Evolutionary conservation across 2,113 vertebrate genomes (phyloP), one percentile per base, ranked within the genome.

Genomic region (Corythaeola cristata): DNA sequence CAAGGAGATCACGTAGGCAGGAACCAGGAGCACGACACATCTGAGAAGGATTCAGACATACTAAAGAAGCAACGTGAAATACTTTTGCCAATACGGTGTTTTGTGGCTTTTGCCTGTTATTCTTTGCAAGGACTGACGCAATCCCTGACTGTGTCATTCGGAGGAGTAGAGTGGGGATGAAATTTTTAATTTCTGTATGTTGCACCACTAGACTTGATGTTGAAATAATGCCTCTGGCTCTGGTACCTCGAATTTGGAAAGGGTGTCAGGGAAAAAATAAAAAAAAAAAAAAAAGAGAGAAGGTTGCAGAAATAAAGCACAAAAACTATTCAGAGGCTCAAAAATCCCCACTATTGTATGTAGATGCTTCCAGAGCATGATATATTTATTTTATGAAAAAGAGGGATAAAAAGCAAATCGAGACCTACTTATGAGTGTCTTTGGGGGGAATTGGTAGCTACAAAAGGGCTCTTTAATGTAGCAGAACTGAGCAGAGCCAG

Each of bases 191-290:
- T 90, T 69, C 49, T 68, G 49, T 22, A 11, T 27, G 27, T 75
- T 78, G 21, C 22, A 56, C 8, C 39, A 23, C 27, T 52, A 37
- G 45, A n/a, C 27, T 20, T 55, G 44, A 71, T 77, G 27, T 47
- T 82, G 69, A 60, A 85, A 49, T 78, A 71, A 49, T 5, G 7
- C 50, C 21, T 50, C 16, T 1, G 3, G 16, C 12, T 72, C 24
- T 62, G 52, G 24, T 58, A 62, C 20, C 11, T 19, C 35, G 27
- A n/a, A 62, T 64, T 82, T 50, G 79, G 81, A 75, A 63, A 89
- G 37, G 26, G 28, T 37, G 13, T 58, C 0, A 1, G 28, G 20
- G 4, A 7, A 20, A 47, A 58, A 21, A 21, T 35, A 11, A n/a
- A 5, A 37, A 8, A 17, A 20, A 56, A 8, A 12, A 52, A 27